Conservation (phyloP, 2,888 invertebrate genomes). For the Morpho deidamia region DNA sequence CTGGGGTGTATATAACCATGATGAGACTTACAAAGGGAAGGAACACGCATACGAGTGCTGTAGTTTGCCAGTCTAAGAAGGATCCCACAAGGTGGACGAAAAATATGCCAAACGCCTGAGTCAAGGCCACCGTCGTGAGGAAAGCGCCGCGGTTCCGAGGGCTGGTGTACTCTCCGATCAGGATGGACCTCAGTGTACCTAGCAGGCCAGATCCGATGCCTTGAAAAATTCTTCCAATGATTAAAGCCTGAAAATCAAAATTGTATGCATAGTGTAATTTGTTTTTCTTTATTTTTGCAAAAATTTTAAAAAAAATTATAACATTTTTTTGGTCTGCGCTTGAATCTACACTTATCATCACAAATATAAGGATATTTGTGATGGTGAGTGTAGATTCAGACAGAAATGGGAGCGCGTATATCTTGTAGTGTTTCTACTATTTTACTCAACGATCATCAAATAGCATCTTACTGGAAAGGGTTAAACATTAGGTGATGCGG, state of each 20-base stretch:
- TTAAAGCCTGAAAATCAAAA: conserved; percentile 35
- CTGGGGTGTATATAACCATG: conserved; percentile 63
- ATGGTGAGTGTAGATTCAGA: too few species aligned
- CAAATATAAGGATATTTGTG: too few species aligned
- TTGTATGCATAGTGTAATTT: background rate
- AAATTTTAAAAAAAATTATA: too few species aligned
- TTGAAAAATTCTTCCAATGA: conserved; percentile 46
- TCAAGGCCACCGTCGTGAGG: conserved; percentile 75
- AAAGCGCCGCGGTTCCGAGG: conserved; percentile 80
- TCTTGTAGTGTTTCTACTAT: too few species aligned
- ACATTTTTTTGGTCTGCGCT: too few species aligned
- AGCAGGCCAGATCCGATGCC: conserved; percentile 74
- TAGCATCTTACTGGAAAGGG: too few species aligned
- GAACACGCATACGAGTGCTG: conserved; percentile 64
- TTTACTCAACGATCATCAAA: too few species aligned
- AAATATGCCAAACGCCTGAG: conserved; percentile 79
- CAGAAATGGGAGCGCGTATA: too few species aligned
- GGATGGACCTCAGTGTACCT: conserved; percentile 62
- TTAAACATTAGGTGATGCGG: too few species aligned
- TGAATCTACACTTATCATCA: too few species aligned
- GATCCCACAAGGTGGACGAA: conserved; percentile 80
- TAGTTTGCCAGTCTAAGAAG: conserved; percentile 72
- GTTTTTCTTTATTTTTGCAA: too few species aligned
- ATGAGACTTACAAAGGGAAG: conserved; percentile 64
- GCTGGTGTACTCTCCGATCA: conserved; percentile 77